Base-by-base conservation (phyloP, 1,140 invertebrate species). In the Pseudobourletiella spinata region DNA sequence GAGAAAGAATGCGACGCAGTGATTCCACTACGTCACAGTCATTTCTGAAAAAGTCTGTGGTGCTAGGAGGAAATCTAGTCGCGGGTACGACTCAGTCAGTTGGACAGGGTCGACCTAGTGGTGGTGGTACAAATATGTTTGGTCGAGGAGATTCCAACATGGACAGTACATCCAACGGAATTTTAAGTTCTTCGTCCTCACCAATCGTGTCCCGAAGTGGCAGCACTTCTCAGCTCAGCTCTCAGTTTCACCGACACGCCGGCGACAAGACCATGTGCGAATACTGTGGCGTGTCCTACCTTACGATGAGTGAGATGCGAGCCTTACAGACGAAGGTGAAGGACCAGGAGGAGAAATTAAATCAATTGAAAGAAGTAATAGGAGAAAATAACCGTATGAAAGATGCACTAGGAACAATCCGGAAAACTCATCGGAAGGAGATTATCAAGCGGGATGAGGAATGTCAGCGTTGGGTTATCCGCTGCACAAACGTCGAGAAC, bases 261-360 rank as follows among this genome's bases (percentile, higher is more conserved):
- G n/a, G n/a, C n/a, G n/a, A n/a, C n/a, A n/a, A n/a, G n/a, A n/a
- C n/a, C n/a, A 43, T 55, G 11, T 61, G 59, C 24, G 50, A 61
- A 11, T 56, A 56, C 25, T 61, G 59, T 30, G 59, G 59, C 16
- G 50, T 61, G 18, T 61, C 59, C 4, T 61, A 61, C 29, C 20
- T 61, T 3, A 56, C 59, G 6, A 61, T 61, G 14, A 32, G 24
- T 22, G 59, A 58, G 25, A 56, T 56, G 29, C 50, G 52, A 3
- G 50, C 59, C 24, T 51, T 61, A 2, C 39, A 61, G 30, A 30
- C 50, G 11, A 54, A 24, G 11, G 50, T 61, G 16, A 56, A 61
- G 18, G 59, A 61, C 14, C 59, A 61, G 28, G 43, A 43, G 15
- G 52, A 39, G 18, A 25, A 42, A 16, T 24, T 61, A 6, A 25